Evolutionary conservation across 2,888 invertebrate genomes (phyloP).

Genomic region (Lycocerus yunnanus): DNA sequence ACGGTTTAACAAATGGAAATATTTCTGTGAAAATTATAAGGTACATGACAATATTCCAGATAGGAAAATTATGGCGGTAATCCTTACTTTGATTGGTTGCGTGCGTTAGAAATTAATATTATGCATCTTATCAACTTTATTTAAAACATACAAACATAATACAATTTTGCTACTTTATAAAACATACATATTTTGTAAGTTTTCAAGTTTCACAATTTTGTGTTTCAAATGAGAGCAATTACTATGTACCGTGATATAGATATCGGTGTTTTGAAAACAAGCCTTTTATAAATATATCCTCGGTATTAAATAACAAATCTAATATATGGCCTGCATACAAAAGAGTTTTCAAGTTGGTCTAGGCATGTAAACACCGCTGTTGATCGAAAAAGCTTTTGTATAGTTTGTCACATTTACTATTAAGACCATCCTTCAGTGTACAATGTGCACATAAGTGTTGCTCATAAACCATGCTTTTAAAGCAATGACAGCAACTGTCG

Average conservation of each 20-base stretch:
- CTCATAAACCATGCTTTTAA: slow-evolving; percentile 15
- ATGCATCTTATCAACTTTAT: too few species aligned
- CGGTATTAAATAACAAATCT: slow-evolving; percentile 6
- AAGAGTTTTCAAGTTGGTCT: slow-evolving; percentile 11
- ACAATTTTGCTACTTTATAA: too few species aligned
- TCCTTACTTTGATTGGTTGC: too few species aligned
- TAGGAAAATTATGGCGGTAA: too few species aligned
- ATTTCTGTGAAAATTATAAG: too few species aligned
- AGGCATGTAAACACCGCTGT: slow-evolving; percentile 12
- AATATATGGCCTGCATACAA: slow-evolving; percentile 4
- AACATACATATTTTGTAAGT: too few species aligned
- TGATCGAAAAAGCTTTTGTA: slow-evolving; percentile 13
- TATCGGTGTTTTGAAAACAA: not conserved
- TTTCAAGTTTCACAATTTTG: not conserved
- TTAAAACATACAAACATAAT: too few species aligned
- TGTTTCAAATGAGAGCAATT: not conserved
- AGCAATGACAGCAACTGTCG: slow-evolving; percentile 13
- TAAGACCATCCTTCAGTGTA: slow-evolving; percentile 16
- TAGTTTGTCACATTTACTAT: slow-evolving; percentile 16
- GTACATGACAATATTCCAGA: too few species aligned
- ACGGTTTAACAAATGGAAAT: too few species aligned
- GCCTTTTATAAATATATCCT: not conserved
- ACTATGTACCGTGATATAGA: not conserved
- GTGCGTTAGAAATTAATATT: too few species aligned
- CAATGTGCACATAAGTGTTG: slow-evolving; percentile 20